A percentile compares a stretch with the other conserved stretches of the same genome.
Evolutionary conservation across 2,888 invertebrate genomes (phyloP).

Genomic region (Heliconius cydno): DNA sequence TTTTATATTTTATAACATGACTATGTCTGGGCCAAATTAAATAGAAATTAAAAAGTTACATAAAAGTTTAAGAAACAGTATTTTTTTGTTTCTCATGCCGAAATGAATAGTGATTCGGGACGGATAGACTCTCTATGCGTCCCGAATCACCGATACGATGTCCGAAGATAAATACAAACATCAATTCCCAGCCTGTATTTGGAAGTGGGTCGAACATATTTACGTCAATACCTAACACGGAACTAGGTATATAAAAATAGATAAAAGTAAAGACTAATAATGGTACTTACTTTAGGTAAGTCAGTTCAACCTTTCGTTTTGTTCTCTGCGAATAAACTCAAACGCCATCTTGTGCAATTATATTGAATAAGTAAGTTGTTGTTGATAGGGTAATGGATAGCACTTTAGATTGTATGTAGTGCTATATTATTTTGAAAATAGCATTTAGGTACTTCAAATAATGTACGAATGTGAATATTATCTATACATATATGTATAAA

Average conservation of each 20-base stretch:
- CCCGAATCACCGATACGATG: not conserved
- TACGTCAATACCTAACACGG: slow-evolving; percentile 18
- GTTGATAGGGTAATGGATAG: slow-evolving; percentile 33
- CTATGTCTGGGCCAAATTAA: too few species aligned
- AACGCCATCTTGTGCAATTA: not conserved
- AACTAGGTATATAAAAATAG: slow-evolving; percentile 30
- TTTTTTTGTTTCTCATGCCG: too few species aligned
- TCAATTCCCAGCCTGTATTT: slow-evolving; percentile 11
- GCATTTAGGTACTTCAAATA: not conserved
- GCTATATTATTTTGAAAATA: not conserved
- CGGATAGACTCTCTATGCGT: not conserved
- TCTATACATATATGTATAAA: too few species aligned
- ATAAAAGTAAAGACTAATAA: not conserved
- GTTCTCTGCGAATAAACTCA: not conserved
- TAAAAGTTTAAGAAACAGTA: too few species aligned
- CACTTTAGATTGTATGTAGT: slow-evolving; percentile 26
- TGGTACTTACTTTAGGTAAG: not conserved
- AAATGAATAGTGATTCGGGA: too few species aligned
- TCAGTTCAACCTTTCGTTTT: not conserved
- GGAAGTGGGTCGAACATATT: slow-evolving; percentile 41
- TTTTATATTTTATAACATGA: too few species aligned
- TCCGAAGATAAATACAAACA: not conserved
- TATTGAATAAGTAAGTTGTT: slow-evolving; percentile 12
- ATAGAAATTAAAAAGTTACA: too few species aligned
- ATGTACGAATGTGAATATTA: not conserved